These are phyloP conservation scores for Carassius carassius DNA, from an alignment of 2,113 vertebrate genomes.

Conservation along the genomic window DNA sequence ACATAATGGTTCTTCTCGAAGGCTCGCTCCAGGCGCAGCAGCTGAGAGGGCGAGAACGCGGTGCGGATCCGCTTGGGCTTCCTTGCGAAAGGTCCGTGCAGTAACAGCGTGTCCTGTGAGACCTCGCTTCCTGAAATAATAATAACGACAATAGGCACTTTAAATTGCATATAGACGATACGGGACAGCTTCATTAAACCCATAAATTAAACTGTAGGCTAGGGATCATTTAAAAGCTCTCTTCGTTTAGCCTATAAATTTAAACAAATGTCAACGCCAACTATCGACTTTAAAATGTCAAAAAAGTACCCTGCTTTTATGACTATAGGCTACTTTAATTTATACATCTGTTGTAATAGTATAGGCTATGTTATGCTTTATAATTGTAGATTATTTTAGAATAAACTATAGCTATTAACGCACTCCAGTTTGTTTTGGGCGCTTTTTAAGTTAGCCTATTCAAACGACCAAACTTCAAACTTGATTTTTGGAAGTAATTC, in stretches of 20 bases:
- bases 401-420: not conserved
- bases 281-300: not conserved
- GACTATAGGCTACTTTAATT: not conserved
- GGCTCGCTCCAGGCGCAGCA: conserved; percentile 90
- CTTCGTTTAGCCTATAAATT: not conserved
- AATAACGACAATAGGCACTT: not conserved
- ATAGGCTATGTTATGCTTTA: not conserved
- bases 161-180: not conserved
- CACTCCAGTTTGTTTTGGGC: not conserved
- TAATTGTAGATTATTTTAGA: not conserved
- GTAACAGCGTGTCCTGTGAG: conserved; percentile 90
- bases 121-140: conserved; percentile 82
- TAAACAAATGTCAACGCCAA: not conserved
- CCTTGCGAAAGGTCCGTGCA: conserved; percentile 93
- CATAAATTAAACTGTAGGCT: not conserved
- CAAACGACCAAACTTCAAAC: no score
- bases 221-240: not conserved
- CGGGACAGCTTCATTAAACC: not conserved
- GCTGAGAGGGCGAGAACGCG: conserved; percentile 94
- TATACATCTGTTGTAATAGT: not conserved
- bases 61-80: conserved; percentile 98
- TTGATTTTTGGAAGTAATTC: not conserved
- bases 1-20: conserved; percentile 99
- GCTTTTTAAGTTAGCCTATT: not conserved
- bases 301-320: not conserved